phyloP scores from a whole-genome alignment of 2,888 invertebrate species.

The Acanthococcus lagerstroemiae region DNA sequence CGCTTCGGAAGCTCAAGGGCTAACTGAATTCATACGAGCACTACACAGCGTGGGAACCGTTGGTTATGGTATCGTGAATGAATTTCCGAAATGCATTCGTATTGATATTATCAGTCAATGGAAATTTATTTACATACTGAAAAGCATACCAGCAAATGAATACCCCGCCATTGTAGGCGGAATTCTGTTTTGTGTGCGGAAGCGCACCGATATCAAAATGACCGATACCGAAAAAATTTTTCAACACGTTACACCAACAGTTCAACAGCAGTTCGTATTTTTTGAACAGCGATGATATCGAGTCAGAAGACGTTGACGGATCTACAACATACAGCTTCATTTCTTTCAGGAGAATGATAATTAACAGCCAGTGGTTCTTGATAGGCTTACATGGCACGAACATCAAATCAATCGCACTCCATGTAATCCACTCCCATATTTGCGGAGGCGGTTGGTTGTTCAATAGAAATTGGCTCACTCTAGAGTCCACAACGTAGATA shows the following conservation, averaged over 20 bases:
- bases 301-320: constrained; percentile 1
- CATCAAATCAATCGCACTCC: constrained; percentile 2
- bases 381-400: constrained; percentile 2
- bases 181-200: constrained; percentile 5
- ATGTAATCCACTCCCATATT: background rate
- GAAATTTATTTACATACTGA: constrained; percentile 5
- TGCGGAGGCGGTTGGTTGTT: background rate
- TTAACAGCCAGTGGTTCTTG: constrained; percentile 3
- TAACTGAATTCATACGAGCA: too few relatives aligned
- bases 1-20: too few relatives aligned
- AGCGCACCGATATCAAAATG: background rate
- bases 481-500: background rate
- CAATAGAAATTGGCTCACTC: background rate
- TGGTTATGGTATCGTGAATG: constrained; percentile 4
- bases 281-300: background rate
- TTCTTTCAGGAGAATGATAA: constrained; percentile 4
- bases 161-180: background rate
- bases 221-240: background rate
- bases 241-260: constrained; percentile 4
- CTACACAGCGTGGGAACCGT: constrained; percentile 1
- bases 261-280: background rate
- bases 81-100: constrained; percentile 6
- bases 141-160: constrained; percentile 11
- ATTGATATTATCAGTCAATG: background rate
- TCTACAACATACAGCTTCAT: background rate